These are phyloP conservation scores for Lerista edwardsae DNA, from an alignment of 2,797 vertebrate genomes.

Conservation along the genomic window DNA sequence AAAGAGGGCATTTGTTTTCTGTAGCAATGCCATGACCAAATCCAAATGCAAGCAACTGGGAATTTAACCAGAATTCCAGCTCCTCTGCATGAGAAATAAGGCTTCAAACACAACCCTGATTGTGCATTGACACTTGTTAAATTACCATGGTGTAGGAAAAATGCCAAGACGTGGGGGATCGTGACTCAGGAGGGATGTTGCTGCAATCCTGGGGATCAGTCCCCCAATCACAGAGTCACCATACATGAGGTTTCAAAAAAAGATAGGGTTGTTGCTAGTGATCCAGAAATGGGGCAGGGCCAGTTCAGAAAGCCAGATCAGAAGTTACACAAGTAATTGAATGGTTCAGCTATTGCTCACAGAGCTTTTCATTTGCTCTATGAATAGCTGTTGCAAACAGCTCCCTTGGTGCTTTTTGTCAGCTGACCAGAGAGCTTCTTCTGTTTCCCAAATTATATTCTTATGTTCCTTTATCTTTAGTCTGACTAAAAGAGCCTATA, in stretches of 20 bases:
- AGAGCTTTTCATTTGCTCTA: neutral
- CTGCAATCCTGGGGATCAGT: neutral
- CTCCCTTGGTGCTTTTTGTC: neutral
- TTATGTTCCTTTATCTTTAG: neutral
- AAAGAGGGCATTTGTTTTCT: slow-evolving; percentile 56
- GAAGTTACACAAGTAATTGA: neutral
- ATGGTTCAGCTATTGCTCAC: neutral
- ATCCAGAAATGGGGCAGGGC: neutral
- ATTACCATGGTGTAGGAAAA: slow-evolving; percentile 3
- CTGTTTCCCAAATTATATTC: neutral
- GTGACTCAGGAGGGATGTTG: neutral
- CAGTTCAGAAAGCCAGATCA: neutral
- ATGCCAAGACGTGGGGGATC: neutral
- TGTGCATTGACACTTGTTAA: neutral
- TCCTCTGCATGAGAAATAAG: slow-evolving; percentile 11
- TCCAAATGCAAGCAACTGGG: slow-evolving; percentile 24
- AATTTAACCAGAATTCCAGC: neutral
- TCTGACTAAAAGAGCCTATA: neutral
- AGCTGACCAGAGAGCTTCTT: neutral
- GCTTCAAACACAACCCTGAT: neutral
- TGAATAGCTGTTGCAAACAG: neutral
- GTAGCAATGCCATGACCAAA: slow-evolving; percentile 51
- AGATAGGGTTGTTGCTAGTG: neutral
- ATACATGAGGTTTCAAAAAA: neutral
- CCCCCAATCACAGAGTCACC: neutral